phyloP scores from a whole-genome alignment of 2,797 vertebrate genomes.

The Austrolebias charrua region DNA sequence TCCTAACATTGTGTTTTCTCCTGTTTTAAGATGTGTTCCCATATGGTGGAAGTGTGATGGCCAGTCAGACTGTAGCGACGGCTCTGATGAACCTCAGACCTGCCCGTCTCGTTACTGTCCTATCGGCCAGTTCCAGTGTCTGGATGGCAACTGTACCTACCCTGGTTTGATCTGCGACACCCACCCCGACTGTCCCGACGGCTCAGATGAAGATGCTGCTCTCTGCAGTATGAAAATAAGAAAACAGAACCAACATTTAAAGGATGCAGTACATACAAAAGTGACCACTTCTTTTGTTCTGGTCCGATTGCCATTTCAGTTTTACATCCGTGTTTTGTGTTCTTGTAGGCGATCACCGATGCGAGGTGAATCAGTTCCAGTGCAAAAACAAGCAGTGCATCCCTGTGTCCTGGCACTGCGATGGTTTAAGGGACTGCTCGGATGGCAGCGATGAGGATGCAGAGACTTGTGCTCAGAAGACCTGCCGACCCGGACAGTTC shows the following conservation, averaged over 20 bases:
- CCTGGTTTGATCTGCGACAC: constrained; percentile 68
- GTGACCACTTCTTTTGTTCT: background rate
- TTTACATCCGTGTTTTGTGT: background rate
- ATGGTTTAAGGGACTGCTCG: constrained; percentile 65
- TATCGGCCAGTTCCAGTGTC: constrained; percentile 74
- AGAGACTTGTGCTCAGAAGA: constrained; percentile 67
- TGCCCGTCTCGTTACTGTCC: constrained; percentile 70
- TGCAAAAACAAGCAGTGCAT: constrained; percentile 76
- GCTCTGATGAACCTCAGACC: constrained; percentile 77
- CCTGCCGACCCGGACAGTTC: constrained; percentile 68
- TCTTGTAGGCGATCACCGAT: constrained; percentile 70
- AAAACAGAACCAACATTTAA: background rate
- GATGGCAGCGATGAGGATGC: constrained; percentile 72
- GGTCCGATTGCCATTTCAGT: background rate
- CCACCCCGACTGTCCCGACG: constrained; percentile 67
- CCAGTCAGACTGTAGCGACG: constrained; percentile 75
- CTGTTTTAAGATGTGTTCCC: constrained; percentile 65
- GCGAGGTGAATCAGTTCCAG: constrained; percentile 74
- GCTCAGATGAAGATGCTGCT: constrained; percentile 74
- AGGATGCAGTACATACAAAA: background rate
- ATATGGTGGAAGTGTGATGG: constrained; percentile 82
- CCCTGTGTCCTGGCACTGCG: constrained; percentile 72
- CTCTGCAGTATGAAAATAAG: constrained; percentile 70
- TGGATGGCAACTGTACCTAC: constrained; percentile 71
- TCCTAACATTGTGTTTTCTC: background rate